Evolutionary conservation across 2,888 invertebrate genomes (phyloP), one percentile per base, ranked within the genome.

Genomic region (Bellardia pandia): DNA sequence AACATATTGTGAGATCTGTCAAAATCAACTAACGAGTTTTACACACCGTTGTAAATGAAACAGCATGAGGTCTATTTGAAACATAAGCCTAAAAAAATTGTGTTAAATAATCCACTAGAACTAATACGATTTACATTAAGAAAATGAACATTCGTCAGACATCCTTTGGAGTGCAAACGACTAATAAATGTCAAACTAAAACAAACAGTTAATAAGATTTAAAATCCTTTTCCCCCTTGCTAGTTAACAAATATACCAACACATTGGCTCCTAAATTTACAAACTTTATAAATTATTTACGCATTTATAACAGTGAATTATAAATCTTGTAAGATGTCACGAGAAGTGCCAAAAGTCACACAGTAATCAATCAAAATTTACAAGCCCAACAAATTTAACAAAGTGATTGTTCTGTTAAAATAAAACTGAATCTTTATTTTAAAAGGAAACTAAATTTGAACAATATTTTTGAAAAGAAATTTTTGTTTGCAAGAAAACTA

Each of bases 331-430:
- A 30, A 51, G 30, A 23, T 7, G 4, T 45, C 45, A 45, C 2
- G 45, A 8, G 51, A 66, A 76, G 92, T 92, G 92, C 91, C 92
- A 92, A 89, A 92, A 92, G 90, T 92, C 92, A 90, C 92, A 92
- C 88, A 91, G 92, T 90, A 91, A 92, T 92, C 92, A 91, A 92
- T 92, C 92, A 92, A 91, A 85, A 89, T 90, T 90, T 91, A 90
- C 90, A 90, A 89, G 90, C 90, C 89, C 87, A 88, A 89, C 88
- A 89, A 91, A 92, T 88, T 79, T 14, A 23, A 7, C 14, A 37
- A 42, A 45, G 23, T 30, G 60, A 16, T 37, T 60, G 37, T 60
- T 33, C 13, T 48, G 33, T n/a, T 6, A 30, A 13, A 53, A 51
- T 42, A 40, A 58, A 72, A 66, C 23, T 37, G 3, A 48, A 58